Conservation (phyloP, 2,797 vertebrate genomes). For the Pteronotus mesoamericanus region DNA sequence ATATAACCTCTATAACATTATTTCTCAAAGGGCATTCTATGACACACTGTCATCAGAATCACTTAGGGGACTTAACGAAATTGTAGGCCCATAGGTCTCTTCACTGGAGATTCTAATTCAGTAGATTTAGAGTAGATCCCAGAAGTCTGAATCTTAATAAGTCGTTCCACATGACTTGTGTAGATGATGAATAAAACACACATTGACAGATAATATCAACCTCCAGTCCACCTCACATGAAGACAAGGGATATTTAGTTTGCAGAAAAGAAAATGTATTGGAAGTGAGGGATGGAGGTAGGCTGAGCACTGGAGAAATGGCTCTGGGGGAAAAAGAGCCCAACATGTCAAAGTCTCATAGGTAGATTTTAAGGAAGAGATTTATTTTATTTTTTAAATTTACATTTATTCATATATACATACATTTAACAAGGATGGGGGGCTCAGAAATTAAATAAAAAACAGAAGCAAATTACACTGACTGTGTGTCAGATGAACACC, state of each 20-base stretch:
- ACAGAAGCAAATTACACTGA: not conserved
- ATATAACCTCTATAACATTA: not conserved
- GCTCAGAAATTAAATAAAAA: not conserved
- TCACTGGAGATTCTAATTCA: not conserved
- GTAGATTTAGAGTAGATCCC: not conserved
- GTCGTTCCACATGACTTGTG: not conserved
- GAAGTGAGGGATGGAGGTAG: accelerated
- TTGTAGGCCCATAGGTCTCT: not conserved
- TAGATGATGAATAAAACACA: not conserved
- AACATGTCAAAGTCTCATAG: not conserved
- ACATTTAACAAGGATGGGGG: not conserved
- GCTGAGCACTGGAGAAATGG: not conserved
- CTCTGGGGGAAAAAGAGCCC: not conserved
- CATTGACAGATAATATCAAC: not conserved
- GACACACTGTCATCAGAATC: not conserved
- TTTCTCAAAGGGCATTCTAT: not conserved
- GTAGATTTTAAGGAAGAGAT: not conserved
- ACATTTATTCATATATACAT: not conserved
- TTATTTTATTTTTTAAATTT: not conserved
- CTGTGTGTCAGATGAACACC: not conserved
- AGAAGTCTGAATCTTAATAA: not conserved
- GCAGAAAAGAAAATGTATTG: not conserved
- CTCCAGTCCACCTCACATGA: not conserved
- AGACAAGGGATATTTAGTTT: not conserved
- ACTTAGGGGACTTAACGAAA: not conserved